These are phyloP conservation scores for Myotis pilosus DNA, from an alignment of 2,797 vertebrate species.

Conservation along the genomic window DNA sequence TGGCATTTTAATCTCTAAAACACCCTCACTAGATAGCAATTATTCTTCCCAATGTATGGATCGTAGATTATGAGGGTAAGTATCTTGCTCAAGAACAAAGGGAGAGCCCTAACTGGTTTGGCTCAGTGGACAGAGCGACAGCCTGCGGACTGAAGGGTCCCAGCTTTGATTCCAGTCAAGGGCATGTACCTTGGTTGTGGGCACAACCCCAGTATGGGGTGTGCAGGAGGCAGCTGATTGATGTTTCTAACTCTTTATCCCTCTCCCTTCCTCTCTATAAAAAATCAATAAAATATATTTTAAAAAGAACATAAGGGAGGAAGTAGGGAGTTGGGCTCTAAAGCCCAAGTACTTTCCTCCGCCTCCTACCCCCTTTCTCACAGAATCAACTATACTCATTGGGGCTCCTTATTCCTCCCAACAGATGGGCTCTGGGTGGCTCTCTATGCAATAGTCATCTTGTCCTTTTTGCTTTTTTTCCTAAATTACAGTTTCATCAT, in stretches of 20 bases:
- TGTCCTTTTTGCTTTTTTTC: conserved; percentile 16
- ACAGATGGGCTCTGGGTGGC: not conserved
- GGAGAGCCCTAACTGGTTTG: not conserved
- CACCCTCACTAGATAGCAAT: not conserved
- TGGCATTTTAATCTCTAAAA: not conserved
- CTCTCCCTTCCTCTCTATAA: too few species aligned
- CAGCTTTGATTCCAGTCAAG: too few species aligned
- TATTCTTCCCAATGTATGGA: not conserved
- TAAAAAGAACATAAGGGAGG: not conserved
- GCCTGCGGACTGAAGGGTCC: too few species aligned
- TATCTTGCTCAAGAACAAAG: conserved; percentile 13
- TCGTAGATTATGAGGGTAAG: not conserved
- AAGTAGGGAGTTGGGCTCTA: not conserved
- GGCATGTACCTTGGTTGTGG: too few species aligned
- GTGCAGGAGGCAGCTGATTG: too few species aligned
- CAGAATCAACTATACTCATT: not conserved
- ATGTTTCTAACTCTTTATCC: too few species aligned
- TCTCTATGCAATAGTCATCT: not conserved
- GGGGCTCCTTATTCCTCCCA: not conserved
- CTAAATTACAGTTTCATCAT: not conserved
- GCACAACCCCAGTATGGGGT: too few species aligned
- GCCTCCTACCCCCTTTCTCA: not conserved
- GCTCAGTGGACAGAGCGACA: too few species aligned
- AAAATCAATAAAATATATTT: too few species aligned
- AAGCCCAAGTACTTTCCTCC: not conserved